phyloP scores from a whole-genome alignment of 2,888 invertebrate species.

The Hylaea fasciaria region DNA sequence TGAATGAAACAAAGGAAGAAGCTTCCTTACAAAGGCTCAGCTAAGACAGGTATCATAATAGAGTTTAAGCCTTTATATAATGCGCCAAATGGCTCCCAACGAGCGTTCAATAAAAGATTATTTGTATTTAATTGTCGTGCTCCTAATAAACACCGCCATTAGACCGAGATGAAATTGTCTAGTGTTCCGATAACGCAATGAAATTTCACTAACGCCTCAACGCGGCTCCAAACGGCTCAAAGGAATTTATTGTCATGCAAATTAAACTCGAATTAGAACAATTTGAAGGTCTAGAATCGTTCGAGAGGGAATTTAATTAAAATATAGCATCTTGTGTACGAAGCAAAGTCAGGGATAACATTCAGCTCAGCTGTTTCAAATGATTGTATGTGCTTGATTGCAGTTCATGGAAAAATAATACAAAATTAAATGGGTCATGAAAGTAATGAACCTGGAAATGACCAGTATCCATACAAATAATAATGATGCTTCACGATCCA shows the following conservation, averaged over 20 bases:
- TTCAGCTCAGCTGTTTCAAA: constrained; percentile 50
- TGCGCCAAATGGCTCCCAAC: constrained; percentile 24
- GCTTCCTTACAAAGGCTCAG: constrained; percentile 14
- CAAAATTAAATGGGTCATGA: not conserved
- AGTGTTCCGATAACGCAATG: constrained; percentile 56
- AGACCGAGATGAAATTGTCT: constrained; percentile 53
- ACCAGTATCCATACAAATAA: not conserved
- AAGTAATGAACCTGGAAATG: no score
- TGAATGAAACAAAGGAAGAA: constrained; percentile 17
- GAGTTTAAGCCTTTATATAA: constrained; percentile 17
- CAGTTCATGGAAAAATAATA: not conserved
- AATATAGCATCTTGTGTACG: constrained; percentile 50
- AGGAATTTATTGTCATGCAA: constrained; percentile 28
- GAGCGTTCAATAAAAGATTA: constrained; percentile 30
- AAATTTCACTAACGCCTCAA: constrained; percentile 55
- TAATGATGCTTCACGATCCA: no score
- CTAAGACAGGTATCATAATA: constrained; percentile 24
- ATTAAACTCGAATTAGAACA: constrained; percentile 35
- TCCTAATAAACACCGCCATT: constrained; percentile 51
- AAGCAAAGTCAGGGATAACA: constrained; percentile 45
- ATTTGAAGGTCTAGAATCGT: constrained; percentile 32
- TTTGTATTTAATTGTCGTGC: constrained; percentile 47
- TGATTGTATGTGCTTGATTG: constrained; percentile 33
- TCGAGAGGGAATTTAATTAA: constrained; percentile 50
- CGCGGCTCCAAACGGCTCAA: constrained; percentile 43